A percentile compares a stretch with the other conserved stretches of the same genome.
phyloP scores from a whole-genome alignment of 2,113 vertebrate genomes.

The Regulus satrapa region DNA sequence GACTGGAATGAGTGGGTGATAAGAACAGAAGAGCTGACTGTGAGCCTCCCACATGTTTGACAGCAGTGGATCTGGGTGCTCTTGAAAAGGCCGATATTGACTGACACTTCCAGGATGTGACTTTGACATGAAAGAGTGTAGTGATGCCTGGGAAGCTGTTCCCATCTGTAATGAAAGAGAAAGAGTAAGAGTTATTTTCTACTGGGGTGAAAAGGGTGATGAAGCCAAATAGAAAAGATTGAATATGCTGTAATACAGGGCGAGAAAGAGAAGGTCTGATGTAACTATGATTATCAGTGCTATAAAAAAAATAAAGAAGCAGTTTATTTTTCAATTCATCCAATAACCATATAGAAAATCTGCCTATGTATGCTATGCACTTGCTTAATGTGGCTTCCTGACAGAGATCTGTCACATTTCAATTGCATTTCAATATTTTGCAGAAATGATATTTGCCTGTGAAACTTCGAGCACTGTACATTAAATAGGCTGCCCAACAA shows the following conservation, averaged over 20 bases:
- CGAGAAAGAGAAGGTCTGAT: background rate
- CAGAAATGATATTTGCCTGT: background rate
- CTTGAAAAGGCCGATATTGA: conserved; percentile 4
- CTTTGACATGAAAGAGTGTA: background rate
- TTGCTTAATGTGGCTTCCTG: background rate
- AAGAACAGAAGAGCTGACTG: background rate
- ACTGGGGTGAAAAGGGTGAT: background rate
- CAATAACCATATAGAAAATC: background rate
- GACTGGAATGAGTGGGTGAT: background rate
- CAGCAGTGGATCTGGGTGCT: background rate
- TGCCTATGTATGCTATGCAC: background rate
- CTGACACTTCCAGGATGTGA: background rate
- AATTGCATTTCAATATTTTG: background rate
- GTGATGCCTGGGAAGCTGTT: background rate
- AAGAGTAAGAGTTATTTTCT: background rate
- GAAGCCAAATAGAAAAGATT: background rate
- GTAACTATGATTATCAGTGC: background rate
- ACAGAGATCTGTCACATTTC: background rate
- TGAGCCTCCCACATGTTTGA: background rate
- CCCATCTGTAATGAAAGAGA: background rate
- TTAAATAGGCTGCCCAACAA: background rate
- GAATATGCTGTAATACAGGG: background rate
- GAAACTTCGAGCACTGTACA: background rate
- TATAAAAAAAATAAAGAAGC: background rate
- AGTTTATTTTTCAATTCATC: background rate